Conservation (phyloP, 2,113 vertebrate species). For the Physeter macrocephalus region DNA sequence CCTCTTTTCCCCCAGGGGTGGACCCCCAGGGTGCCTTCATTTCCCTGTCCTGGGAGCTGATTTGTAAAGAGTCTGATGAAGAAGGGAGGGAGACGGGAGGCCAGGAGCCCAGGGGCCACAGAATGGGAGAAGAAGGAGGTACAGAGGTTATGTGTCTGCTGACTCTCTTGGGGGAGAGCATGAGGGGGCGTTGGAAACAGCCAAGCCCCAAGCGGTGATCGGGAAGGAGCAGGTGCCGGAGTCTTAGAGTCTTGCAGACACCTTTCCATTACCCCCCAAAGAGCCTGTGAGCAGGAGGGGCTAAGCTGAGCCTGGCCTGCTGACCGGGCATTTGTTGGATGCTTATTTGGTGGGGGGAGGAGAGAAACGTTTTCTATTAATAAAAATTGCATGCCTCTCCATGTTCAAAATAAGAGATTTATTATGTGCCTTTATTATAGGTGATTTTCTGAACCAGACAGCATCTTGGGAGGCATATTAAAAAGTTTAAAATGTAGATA, state of each 20-base stretch:
- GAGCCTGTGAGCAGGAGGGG: neutral
- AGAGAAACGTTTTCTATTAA: neutral
- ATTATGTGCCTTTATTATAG: neutral
- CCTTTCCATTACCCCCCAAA: neutral
- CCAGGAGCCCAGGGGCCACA: neutral
- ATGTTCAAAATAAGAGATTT: neutral
- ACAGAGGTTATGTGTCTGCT: accelerated
- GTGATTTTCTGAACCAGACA: neutral
- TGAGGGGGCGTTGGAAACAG: accelerated
- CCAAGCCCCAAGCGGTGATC: accelerated
- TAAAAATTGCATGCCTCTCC: neutral
- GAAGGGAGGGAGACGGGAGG: too few relatives aligned
- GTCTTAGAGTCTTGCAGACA: neutral
- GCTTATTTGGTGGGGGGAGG: neutral
- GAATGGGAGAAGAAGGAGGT: neutral
- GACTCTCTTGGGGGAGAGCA: neutral
- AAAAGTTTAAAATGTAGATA: neutral
- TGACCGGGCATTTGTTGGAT: neutral
- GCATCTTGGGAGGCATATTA: conserved; percentile 12
- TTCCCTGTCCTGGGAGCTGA: neutral
- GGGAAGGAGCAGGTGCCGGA: accelerated
- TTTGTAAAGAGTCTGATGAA: neutral
- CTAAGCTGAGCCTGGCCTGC: accelerated
- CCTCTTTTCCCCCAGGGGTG: neutral
- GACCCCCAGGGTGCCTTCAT: neutral